Conservation (phyloP, 2,888 invertebrate genomes). For the Rhyacophila evoluta region DNA sequence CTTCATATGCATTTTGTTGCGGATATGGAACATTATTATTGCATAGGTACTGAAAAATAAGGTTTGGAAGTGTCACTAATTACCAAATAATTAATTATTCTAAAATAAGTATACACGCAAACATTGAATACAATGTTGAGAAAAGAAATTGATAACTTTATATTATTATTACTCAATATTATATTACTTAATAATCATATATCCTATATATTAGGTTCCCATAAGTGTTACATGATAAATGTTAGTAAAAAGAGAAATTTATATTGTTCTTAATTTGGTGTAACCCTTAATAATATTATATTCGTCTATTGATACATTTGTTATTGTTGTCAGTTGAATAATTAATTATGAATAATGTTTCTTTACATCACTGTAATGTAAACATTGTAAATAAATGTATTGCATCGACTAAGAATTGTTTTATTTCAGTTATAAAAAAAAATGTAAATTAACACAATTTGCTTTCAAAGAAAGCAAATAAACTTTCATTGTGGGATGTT, state of each 20-base stretch:
- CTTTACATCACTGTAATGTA: conserved; percentile 30
- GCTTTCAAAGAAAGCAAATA: no score
- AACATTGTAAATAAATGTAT: conserved; percentile 50
- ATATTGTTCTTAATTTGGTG: conserved; percentile 6
- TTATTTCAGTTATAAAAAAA: background rate
- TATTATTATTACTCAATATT: no score
- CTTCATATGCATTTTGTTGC: no score
- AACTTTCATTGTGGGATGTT: no score
- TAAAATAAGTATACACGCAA: conserved; percentile 30
- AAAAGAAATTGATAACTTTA: background rate
- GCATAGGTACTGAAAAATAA: no score
- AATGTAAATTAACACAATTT: no score
- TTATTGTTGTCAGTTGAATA: conserved; percentile 53
- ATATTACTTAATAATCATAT: no score
- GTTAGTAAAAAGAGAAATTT: conserved; percentile 32
- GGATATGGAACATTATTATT: no score
- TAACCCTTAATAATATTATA: conserved; percentile 30
- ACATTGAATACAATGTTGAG: background rate
- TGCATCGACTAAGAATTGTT: conserved; percentile 38
- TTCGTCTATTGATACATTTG: conserved; percentile 50
- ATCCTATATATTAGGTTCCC: conserved; percentile 25
- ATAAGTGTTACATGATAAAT: conserved; percentile 46
- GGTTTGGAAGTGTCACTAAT: background rate
- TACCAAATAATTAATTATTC: background rate
- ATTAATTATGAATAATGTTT: conserved; percentile 48